Evolutionary conservation across 2,888 invertebrate genomes (phyloP), one percentile per base, ranked within the genome.

Genomic region (Platycnemis pennipes): DNA sequence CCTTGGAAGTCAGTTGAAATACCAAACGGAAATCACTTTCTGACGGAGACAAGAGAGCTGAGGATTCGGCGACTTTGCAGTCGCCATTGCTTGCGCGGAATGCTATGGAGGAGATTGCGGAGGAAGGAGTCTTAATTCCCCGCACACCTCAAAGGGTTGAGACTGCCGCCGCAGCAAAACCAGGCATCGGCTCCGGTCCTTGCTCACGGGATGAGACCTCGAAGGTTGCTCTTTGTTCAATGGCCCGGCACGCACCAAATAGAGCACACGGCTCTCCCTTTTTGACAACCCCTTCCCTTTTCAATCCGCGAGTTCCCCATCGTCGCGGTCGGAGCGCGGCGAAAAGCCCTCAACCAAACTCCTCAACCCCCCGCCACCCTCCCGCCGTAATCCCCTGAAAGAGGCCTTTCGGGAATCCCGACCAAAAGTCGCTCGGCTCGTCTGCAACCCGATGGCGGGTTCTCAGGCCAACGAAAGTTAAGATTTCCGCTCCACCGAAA

Each of bases 301-400:
- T 91, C 91, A 91, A 91, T 91, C 91, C 91, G 91, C 91, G 77
- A 77, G 42, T 44, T n/a, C 91, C 44, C 69, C 49, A n/a, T n/a
- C 56, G 37, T 46, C 77, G 53, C 44, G 91, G 42, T 63, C 69
- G 56, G 44, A 45, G 69, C 91, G 63, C 44, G 63, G 44, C 91
- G 91, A 69, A 91, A 69, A 69, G 63, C 91, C 91, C n/a, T 11
- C 77, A 13, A 31, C 37, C 77, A 11, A 37, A 77, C 13, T 37
- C 77, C n/a, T 63, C 0, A 53, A 56, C 63, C 45, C 44, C 56
- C 49, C 22, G 26, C 89, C 31, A 3, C 63, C 91, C 19, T 13
- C 56, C 13, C 88, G n/a, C 88, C 19, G 26, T 91, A 91, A 91
- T 91, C 91, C 91, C 63, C 89, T 77, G 16, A n/a, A 63, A 37